Evolutionary conservation across 1,140 invertebrate species (phyloP), one percentile per base, ranked within the genome.

Genomic region (Oryzaephilus surinamensis): DNA sequence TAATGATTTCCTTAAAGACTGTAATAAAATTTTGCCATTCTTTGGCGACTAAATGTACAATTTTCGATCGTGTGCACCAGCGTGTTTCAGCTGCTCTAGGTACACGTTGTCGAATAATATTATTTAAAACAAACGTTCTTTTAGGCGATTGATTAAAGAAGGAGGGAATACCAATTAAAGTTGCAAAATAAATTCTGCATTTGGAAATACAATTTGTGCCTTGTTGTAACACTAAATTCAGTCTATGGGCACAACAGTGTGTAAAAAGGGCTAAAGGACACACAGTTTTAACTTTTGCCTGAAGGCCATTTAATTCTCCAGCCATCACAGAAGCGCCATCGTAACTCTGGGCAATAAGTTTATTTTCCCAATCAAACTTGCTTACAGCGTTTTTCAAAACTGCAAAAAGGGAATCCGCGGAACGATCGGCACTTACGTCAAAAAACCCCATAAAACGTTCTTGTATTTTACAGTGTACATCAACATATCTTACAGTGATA

Each of bases 171-270:
- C 17, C 17, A 21, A 14, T 10, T 13, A 33, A 10, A 6, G 16
- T 33, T 4, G 10, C 16, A 17, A 19, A 21, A 33, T 21, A 33
- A 17, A 33, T 33, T 11, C 32, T 18, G 11, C 32, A 33, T 10
- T 33, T 33, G 2, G 21, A 24, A 35, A 35, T 24, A 15, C 15
- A 33, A 33, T 35, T 35, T 23, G 33, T 35, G 17, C 29, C 21
- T 24, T 35, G 33, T 24, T 35, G 33, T 14, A 43, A 38, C 23
- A 43, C 33, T 32, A 38, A 32, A 38, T 43, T 32, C 6, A 43
- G 18, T 14, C 28, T 12, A 17, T 43, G 41, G n/a, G 41, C 41
- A 31, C 16, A 32, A 26, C 41, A 32, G 32, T 43, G 33, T 11
- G 34, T 38, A 17, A 43, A 32, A 6, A 43, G 20, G 6, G 41